Conservation (phyloP, 2,113 vertebrate species). For the Lepisosteus oculatus region DNA sequence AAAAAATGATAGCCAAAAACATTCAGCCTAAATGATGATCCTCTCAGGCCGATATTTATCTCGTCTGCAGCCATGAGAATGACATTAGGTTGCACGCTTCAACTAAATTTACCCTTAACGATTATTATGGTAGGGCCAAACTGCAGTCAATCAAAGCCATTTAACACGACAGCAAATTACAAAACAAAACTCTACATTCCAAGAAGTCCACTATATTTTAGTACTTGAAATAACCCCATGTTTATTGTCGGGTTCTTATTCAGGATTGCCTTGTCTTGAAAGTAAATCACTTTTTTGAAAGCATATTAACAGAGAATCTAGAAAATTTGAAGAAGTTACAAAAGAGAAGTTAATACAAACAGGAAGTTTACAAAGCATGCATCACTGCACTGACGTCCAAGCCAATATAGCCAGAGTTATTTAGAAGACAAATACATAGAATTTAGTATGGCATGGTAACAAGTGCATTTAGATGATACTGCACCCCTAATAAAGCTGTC, state of each 20-base stretch:
- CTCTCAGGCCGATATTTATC: no score
- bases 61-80: no score
- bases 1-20: no score
- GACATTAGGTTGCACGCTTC: no score
- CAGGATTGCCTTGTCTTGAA: neutral
- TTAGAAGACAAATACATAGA: neutral
- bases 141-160: neutral
- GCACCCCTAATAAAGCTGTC: neutral
- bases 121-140: no score
- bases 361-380: neutral
- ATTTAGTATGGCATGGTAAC: neutral
- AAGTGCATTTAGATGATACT: neutral
- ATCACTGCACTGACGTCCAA: neutral
- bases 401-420: neutral
- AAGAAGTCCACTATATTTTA: neutral
- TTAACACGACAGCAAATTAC: neutral
- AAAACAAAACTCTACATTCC: neutral
- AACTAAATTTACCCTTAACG: no score
- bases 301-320: neutral
- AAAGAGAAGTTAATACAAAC: slow-evolving; percentile 3
- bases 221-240: no score
- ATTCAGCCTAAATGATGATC: no score
- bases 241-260: neutral
- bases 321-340: neutral
- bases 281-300: neutral